Conservation (phyloP, 2,888 invertebrate genomes). For the Sesia bembeciformis region DNA sequence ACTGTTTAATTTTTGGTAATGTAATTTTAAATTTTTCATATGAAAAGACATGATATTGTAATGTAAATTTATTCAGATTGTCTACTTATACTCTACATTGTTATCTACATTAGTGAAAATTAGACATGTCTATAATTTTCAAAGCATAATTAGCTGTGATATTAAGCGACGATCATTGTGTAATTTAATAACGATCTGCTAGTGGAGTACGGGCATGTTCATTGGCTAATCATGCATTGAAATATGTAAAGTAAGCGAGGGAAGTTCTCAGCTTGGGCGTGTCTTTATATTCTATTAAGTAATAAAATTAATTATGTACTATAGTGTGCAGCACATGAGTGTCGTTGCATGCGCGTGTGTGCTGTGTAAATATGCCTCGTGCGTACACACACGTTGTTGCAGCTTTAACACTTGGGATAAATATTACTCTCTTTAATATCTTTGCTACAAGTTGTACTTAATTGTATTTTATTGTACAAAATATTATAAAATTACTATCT, state of each 20-base stretch:
- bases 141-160: conserved; percentile 76
- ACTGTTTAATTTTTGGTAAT: conserved; percentile 74
- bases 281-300: conserved; percentile 73
- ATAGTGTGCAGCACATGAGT: conserved; percentile 67
- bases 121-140: conserved; percentile 74
- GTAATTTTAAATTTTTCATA: conserved; percentile 72
- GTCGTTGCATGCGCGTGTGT: conserved; percentile 67
- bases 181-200: conserved; percentile 71
- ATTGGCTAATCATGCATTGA: conserved; percentile 76
- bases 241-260: conserved; percentile 66
- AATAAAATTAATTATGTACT: conserved; percentile 68
- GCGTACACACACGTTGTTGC: conserved; percentile 73
- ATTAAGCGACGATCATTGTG: conserved; percentile 72
- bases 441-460: conserved; percentile 82
- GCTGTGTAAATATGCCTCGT: conserved; percentile 72
- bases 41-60: conserved; percentile 75
- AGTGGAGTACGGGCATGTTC: conserved; percentile 69
- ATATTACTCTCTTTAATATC: conserved; percentile 77
- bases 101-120: conserved; percentile 74
- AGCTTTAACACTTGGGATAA: conserved; percentile 73
- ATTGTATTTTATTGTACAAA: conserved; percentile 81
- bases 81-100: conserved; percentile 73
- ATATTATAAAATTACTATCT: conserved; percentile 77
- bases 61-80: conserved; percentile 74
- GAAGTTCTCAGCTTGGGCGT: conserved; percentile 69